Conservation (phyloP, 2,797 vertebrate genomes). For the Tragelaphus eurycerus region DNA sequence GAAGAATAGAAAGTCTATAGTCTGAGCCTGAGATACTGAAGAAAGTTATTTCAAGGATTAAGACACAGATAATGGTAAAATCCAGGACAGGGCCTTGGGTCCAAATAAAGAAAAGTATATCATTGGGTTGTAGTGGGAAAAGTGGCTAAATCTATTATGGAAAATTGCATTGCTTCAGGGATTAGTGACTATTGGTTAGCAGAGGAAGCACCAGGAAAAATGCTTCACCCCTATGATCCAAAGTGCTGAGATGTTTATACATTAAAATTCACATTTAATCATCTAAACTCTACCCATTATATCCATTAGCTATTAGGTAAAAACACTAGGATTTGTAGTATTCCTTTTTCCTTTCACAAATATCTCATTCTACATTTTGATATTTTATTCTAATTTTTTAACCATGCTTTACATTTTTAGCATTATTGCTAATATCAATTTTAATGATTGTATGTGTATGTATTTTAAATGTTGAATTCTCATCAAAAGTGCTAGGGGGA, state of each 20-base stretch:
- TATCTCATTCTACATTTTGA: not conserved
- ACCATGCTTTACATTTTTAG: not conserved
- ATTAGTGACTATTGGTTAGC: not conserved
- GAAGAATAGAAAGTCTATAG: not conserved
- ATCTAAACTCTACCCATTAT: not conserved
- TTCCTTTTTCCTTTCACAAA: not conserved
- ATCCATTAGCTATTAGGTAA: not conserved
- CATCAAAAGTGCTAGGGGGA: not conserved
- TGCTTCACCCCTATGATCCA: not conserved
- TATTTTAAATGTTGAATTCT: not conserved
- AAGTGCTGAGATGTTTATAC: not conserved
- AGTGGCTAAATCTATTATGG: not conserved
- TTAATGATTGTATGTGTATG: not conserved
- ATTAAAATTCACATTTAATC: not conserved
- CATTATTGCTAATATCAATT: not conserved
- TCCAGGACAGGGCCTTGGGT: not conserved
- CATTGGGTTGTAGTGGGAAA: not conserved
- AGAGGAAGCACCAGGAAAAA: not conserved
- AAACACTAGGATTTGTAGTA: not conserved
- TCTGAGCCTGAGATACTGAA: not conserved
- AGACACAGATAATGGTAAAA: not conserved
- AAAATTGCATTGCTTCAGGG: not conserved
- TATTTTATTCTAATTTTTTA: not conserved
- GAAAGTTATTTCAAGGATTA: not conserved
- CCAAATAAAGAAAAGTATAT: not conserved